Evolutionary conservation across 2,113 vertebrate species (phyloP), one percentile per base, ranked within the genome.

Genomic region (Aspiorhynchus laticeps): DNA sequence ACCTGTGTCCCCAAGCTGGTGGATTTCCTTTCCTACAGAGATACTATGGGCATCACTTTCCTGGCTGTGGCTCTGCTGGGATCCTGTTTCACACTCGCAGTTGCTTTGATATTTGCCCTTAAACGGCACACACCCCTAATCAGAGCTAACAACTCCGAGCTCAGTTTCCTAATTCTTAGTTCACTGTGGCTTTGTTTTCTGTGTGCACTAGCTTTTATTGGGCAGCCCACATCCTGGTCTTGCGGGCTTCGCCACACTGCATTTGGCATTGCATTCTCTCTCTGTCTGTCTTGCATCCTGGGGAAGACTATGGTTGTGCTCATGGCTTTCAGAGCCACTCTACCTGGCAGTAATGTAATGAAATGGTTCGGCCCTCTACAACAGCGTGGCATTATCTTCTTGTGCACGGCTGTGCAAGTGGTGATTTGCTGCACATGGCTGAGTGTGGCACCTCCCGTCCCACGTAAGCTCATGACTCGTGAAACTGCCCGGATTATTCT

Each of bases 101-200:
- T 93, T 14, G 80, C 82, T 7, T 82, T 86, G 2, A 77, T 92
- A 53, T 93, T 93, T 10, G 71, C 87, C 76, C 19, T 77, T 77
- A 89, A 92, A 71, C 89, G 89, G 28, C 74, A 88, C 80, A 91
- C 93, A 0, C 91, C 92, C 3, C 85, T 93, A 8, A 91, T 93
- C 28, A 87, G 83, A 77, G 93, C 92, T 76, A 93, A 92, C 85
- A 93, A 93, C 85, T 93, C 91, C 0, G 87, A 91, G 84, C 87
- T 93, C n/a, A 93, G 93, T 84, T 93, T 92, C 71, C 90, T 92
- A 31, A 92, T 93, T 67, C 90, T 93, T 28, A 75, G 89, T 80
- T 91, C 93, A n/a, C 88, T 93, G 75, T 87, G 71, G 46, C 86
- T 93, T 46, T 93, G 93, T 81, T 93, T 93, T 76, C 87, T 93